Evolutionary conservation across 1,140 invertebrate species (phyloP).

Genomic region (Uloborus diversus): DNA sequence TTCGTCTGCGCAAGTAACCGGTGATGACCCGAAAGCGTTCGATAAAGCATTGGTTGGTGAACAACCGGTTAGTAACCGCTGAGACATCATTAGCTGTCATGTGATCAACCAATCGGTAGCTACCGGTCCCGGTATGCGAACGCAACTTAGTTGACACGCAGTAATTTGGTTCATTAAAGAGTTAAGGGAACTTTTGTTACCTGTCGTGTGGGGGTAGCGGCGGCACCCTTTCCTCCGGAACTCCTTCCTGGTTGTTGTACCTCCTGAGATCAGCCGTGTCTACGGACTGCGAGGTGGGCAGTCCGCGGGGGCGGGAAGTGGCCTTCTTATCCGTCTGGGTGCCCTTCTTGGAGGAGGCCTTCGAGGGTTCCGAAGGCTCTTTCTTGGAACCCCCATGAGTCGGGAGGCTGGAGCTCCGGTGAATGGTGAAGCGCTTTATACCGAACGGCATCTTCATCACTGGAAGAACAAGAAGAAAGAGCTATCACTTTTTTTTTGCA

Average conservation of each 20-base stretch:
- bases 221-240: slow-evolving; percentile 36
- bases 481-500: too few species aligned
- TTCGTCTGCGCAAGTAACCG: too few species aligned
- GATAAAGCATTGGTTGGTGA: too few species aligned
- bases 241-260: slow-evolving; percentile 23
- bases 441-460: slow-evolving; percentile 56
- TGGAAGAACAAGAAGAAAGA: neutral
- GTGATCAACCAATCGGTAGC: too few species aligned
- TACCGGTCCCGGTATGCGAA: too few species aligned
- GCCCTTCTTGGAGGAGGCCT: neutral
- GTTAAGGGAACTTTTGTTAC: neutral
- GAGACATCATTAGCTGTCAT: too few species aligned
- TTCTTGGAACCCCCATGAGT: slow-evolving; percentile 46
- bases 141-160: too few species aligned
- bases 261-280: slow-evolving; percentile 46
- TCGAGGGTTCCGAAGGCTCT: neutral
- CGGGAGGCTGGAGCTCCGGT: slow-evolving; percentile 50
- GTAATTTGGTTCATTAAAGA: too few species aligned
- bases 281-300: slow-evolving; percentile 46
- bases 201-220: slow-evolving; percentile 50
- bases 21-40: too few species aligned
- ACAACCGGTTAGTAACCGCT: too few species aligned
- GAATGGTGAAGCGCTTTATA: slow-evolving; percentile 53
- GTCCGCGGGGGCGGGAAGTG: slow-evolving; percentile 41
- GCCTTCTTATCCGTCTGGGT: slow-evolving; percentile 6